These are phyloP conservation scores for Tetragonula clypearis DNA, from an alignment of 1,140 invertebrate species.

Conservation along the genomic window DNA sequence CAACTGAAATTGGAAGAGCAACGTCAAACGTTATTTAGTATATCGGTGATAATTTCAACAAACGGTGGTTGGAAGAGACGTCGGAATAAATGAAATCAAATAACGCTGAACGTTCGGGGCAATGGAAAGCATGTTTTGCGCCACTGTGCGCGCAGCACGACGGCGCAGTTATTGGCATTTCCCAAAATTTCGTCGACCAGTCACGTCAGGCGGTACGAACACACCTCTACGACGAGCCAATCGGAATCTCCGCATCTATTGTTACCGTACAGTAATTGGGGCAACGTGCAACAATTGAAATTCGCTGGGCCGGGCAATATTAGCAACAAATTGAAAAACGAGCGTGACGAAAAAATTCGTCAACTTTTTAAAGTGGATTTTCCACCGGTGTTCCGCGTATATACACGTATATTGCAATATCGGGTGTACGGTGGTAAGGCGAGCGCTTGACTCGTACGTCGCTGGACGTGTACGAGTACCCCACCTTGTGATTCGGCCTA, in stretches of 20 bases:
- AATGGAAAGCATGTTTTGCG: slow-evolving; percentile 35
- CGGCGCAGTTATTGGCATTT: slow-evolving; percentile 56
- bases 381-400: not conserved
- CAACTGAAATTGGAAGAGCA: not conserved
- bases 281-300: slow-evolving; percentile 64
- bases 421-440: not conserved
- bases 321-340: slow-evolving; percentile 20
- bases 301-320: slow-evolving; percentile 53
- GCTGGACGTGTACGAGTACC: slow-evolving; percentile 40
- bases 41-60: not conserved
- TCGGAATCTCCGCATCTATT: slow-evolving; percentile 26
- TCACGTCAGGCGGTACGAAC: not conserved
- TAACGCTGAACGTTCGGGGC: not conserved
- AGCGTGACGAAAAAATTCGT: not conserved
- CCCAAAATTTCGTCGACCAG: slow-evolving; percentile 35
- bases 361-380: not conserved
- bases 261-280: slow-evolving; percentile 51
- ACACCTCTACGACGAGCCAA: slow-evolving; percentile 55
- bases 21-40: not conserved
- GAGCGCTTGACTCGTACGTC: slow-evolving; percentile 25
- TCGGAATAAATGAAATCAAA: not conserved
- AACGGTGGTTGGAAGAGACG: not conserved
- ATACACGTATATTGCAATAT: not conserved
- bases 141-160: slow-evolving; percentile 35
- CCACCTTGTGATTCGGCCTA: slow-evolving; percentile 40